phyloP scores from a whole-genome alignment of 1,140 invertebrate genomes.

The Drosophila erecta region DNA sequence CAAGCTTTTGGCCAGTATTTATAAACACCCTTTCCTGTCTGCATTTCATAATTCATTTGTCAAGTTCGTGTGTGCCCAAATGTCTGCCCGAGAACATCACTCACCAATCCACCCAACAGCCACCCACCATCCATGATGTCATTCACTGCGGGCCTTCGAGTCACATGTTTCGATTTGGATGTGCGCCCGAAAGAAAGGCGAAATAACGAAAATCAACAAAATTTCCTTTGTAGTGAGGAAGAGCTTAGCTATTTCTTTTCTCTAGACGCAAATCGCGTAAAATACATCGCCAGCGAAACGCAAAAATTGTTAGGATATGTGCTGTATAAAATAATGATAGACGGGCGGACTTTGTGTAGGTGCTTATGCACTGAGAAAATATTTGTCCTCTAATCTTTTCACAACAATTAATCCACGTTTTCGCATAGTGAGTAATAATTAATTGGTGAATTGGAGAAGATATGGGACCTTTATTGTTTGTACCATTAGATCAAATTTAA shows the following conservation, averaged over 20 bases:
- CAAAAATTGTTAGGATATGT: slow-evolving; percentile 28
- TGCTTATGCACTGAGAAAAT: slow-evolving; percentile 3
- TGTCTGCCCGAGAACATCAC: slow-evolving; percentile 55
- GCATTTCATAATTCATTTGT: slow-evolving; percentile 44
- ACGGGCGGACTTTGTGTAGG: slow-evolving; percentile 1
- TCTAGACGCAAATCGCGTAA: slow-evolving; percentile 25
- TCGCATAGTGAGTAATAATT: too few relatives aligned
- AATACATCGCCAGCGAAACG: slow-evolving; percentile 25
- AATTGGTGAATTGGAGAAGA: too few relatives aligned
- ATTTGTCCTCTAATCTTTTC: background rate
- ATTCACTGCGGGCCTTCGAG: slow-evolving; percentile 44
- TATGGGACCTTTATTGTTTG: too few relatives aligned
- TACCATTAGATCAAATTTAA: background rate
- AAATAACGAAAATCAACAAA: slow-evolving; percentile 22
- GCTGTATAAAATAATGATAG: slow-evolving; percentile 27
- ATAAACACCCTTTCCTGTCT: slow-evolving; percentile 45
- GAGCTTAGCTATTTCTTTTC: slow-evolving; percentile 18
- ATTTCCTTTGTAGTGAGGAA: slow-evolving; percentile 37
- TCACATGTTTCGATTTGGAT: slow-evolving; percentile 78
- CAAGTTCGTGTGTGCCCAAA: slow-evolving; percentile 55
- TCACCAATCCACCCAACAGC: slow-evolving; percentile 5
- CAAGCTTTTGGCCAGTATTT: slow-evolving; percentile 44
- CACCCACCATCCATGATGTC: slow-evolving; percentile 63
- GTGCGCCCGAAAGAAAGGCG: slow-evolving; percentile 41
- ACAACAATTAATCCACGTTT: too few relatives aligned